Base-by-base conservation (phyloP, 2,888 invertebrate species). In the Heliconius ethilla region DNA sequence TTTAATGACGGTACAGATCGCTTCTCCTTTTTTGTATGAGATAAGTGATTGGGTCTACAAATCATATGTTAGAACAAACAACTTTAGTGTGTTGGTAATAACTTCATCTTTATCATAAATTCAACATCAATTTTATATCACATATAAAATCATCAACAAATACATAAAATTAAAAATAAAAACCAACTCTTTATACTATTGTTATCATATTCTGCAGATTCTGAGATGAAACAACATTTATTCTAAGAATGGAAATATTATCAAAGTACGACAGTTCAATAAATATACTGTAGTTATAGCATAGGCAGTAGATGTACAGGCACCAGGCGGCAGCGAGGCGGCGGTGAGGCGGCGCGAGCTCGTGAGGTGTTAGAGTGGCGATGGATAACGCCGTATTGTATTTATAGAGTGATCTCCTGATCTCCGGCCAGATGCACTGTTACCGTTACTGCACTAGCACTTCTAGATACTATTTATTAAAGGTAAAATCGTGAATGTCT, bases 391-490 rank as follows among this genome's bases (percentile, higher is more conserved):
- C 40, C 27, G 63, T 29, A 63, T 74, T 74, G 63, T 74, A 74
- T 74, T 74, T 74, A 74, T 74, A 74, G 65, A 63, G n/a, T 72
- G 72, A 72, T 72, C 72, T 72, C 55, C 63, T 63, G 74, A 74
- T 74, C 62, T 65, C 62, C 40, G 25, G 40, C 45, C 74, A 59
- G 74, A 63, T 74, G 74, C 69, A 40, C 63, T 27, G 27, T 27
- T n/a, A 40, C 69, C 13, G 69, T 40, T 40, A 67, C 66, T 33
- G 55, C 18, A n/a, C 59, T n/a, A 59, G n/a, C 59, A 59, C 59
- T n/a, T 15, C 27, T 65, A 13, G 22, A 27, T 27, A n/a, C 62
- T 65, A 74, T 74, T 65, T 74, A 74, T 74, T 74, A 63, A 63
- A 62, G 63, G 45, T 37, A 63, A 25, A 65, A 27, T 45, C 62